Base-by-base conservation (phyloP, 2,113 vertebrate genomes). In the Sander vitreus region DNA sequence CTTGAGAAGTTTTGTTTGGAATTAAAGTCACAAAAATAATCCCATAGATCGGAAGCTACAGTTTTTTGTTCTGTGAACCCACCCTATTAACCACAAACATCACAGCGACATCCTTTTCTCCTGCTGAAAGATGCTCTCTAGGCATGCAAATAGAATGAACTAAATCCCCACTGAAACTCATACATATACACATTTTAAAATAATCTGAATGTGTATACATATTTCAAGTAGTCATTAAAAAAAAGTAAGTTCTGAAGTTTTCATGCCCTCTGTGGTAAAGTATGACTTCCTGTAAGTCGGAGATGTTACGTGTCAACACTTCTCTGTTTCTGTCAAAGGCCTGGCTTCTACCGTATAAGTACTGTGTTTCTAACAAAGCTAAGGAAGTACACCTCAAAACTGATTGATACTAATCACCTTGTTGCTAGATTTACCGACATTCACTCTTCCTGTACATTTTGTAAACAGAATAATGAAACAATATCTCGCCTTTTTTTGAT, bases 231-330 rank as follows among this genome's bases (percentile, higher is more conserved):
- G 6, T n/a, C 18, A 36, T 9, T 2, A 5, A 36, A 30, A 1
- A 1, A 23, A 39, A 50, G 11, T 3, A 36, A 48, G 19, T 39
- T 8, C 27, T 15, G 39, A 25, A 3, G 39, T 57, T 16, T 3
- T 14, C 3, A 2, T 12, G 6, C 18, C 1, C 19, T 33, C 2
- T 50, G 77, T n/a, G 47, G 18, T 15, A 16, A 25, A 53, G 27
- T 66, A 33, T 18, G 13, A 73, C 23, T 81, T 73, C 78, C 62
- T 27, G n/a, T 30, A 48, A 18, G 13, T 30, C 23, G 3, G 19
- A 55, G 7, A 33, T 21, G 55, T 0, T 13, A 16, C 0, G 27
- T 58, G 63, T 4, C 23, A 18, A 64, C 12, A 7, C 6, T 2
- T 25, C 21, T 16, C 12, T 67, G 63, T 53, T 47, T 0, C 16